phyloP scores from a whole-genome alignment of 2,888 invertebrate genomes.

The Drosophila parthenogenetica region DNA sequence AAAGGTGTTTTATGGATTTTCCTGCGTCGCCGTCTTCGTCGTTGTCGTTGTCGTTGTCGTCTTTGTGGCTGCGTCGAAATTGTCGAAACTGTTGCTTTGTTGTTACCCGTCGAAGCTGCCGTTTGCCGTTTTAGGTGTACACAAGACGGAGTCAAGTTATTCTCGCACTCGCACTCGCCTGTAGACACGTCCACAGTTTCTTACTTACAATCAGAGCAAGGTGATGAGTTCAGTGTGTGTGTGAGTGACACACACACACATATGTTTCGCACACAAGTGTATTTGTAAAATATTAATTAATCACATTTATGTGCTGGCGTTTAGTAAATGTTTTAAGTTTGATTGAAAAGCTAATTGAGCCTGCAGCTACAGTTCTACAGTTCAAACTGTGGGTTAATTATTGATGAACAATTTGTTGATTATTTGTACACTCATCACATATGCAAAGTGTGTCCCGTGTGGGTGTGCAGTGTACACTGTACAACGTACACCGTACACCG shows the following conservation, averaged over 20 bases:
- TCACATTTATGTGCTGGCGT: background rate
- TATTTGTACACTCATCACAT: background rate
- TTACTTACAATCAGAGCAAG: constrained; percentile 21
- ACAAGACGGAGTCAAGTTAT: constrained; percentile 34
- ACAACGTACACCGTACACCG: too few species aligned
- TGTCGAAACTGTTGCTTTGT: constrained; percentile 70
- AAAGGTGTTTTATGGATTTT: constrained; percentile 64
- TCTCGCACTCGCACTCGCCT: constrained; percentile 3
- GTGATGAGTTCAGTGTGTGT: constrained; percentile 5
- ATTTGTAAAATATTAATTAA: constrained; percentile 1
- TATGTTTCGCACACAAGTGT: constrained; percentile 7
- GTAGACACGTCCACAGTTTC: constrained; percentile 16
- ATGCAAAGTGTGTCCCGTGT: background rate
- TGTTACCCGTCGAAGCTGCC: constrained; percentile 40
- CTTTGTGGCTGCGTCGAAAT: constrained; percentile 45
- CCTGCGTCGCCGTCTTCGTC: constrained; percentile 34
- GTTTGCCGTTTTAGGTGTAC: constrained; percentile 54
- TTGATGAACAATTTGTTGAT: constrained; percentile 15
- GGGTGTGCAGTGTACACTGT: too few species aligned
- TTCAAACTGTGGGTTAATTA: constrained; percentile 45
- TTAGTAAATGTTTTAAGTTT: constrained; percentile 25
- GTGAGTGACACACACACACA: background rate
- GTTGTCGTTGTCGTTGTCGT: constrained; percentile 37
- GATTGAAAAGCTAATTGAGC: constrained; percentile 36
- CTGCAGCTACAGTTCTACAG: constrained; percentile 6